Evolutionary conservation across 2,797 vertebrate genomes (phyloP), one percentile per base, ranked within the genome.

Genomic region (Chiroxiphia lanceolata): DNA sequence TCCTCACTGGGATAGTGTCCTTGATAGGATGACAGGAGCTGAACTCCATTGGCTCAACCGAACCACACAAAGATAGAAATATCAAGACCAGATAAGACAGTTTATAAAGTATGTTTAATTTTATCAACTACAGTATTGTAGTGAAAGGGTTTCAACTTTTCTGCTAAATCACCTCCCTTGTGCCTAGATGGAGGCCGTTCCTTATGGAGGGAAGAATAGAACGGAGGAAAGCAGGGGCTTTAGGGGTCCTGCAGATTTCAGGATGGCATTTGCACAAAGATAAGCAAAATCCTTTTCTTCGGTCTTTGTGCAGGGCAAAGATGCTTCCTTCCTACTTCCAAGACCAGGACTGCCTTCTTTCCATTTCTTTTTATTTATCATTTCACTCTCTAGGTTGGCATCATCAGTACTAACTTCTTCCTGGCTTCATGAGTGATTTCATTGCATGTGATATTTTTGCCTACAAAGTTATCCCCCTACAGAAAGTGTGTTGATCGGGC

Each of bases 31-130:
- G 23, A 36, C 9, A 33, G 20, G 33, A 69, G 15, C 6, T 54
- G 34, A 85, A 45, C 31, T 57, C 38, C 50, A 36, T 11, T 33
- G n/a, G 25, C 31, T 71, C 25, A 22, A 44, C 0, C 0, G 54
- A 69, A 26, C 4, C 14, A 31, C 4, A 3, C 4, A 54, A 71
- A 68, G 14, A 7, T 31, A 51, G 9, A 11, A 56, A 56, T 54
- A 78, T 44, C 9, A 40, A 25, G 15, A 54, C 22, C 13, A 70
- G 27, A 23, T 31, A 60, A 63, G 14, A 47, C 6, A 65, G 31
- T 67, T 93, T 74, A n/a, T n/a, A 38, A 71, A 72, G 12, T 13
- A 53, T 16, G 10, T 19, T 56, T 67, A 48, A 84, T 10, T 78
- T 74, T 53, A 63, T 14, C 16, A 54, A 14, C 25, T 74, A 38